Evolutionary conservation across 2,113 vertebrate genomes (phyloP).

Genomic region (Gnathonemus longibarbis): DNA sequence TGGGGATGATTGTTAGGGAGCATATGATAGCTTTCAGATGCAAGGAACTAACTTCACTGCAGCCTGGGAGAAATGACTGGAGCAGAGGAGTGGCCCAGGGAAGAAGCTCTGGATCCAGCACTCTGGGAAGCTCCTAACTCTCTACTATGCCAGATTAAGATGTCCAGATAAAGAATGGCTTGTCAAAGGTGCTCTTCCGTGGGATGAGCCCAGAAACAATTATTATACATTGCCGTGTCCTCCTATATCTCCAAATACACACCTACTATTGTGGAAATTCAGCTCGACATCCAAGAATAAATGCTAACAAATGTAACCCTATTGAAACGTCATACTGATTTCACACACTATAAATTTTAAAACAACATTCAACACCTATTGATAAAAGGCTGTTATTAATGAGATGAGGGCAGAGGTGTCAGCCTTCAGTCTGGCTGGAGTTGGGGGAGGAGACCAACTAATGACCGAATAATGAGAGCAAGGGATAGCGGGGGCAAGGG

Average conservation of each 20-base stretch:
- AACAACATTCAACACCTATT: neutral
- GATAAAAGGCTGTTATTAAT: slow-evolving; percentile 11
- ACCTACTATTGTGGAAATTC: neutral
- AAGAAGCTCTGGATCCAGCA: neutral
- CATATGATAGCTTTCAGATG: neutral
- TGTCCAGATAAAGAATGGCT: neutral
- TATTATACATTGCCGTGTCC: neutral
- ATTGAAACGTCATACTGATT: neutral
- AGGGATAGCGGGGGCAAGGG: slow-evolving; percentile 41
- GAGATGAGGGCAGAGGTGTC: slow-evolving; percentile 17
- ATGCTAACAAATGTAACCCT: neutral
- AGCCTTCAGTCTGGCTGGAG: neutral
- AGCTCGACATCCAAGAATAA: neutral
- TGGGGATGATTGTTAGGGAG: neutral
- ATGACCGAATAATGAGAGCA: slow-evolving; percentile 76
- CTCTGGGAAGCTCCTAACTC: neutral
- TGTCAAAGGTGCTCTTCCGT: neutral
- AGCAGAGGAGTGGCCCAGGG: neutral
- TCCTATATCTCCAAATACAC: neutral
- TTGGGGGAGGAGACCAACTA: slow-evolving; percentile 54
- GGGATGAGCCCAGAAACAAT: neutral
- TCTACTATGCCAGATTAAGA: neutral
- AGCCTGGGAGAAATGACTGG: neutral
- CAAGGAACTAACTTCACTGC: neutral
- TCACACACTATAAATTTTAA: neutral